Evolutionary conservation across 37 sponge, comb jelly and placozoan species (phyloP).

Genomic region (Eunapius fragilis): DNA sequence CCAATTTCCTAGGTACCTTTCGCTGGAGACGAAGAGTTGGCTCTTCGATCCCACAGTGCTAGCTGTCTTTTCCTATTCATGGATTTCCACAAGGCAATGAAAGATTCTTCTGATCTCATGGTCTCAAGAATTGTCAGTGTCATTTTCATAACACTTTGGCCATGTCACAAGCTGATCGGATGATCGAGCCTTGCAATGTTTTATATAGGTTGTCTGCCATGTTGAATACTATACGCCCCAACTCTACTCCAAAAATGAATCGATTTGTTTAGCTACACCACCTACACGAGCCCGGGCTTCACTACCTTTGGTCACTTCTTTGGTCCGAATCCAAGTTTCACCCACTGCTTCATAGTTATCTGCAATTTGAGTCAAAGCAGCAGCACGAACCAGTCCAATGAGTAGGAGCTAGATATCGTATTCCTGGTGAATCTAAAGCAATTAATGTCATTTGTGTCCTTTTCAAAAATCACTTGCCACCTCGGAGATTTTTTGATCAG

Average conservation of each 20-base stretch:
- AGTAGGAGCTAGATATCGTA: conserved; percentile 57
- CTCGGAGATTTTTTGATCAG: conserved; percentile 70
- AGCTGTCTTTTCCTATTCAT: not conserved
- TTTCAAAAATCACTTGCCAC: conserved; percentile 48
- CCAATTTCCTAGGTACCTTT: conserved; percentile 33
- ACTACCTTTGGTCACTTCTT: conserved; percentile 27
- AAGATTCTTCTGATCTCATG: not conserved
- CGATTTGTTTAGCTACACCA: conserved; percentile 57
- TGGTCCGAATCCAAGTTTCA: conserved; percentile 20
- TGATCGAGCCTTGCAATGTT: conserved; percentile 12
- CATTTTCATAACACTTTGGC: conserved; percentile 1
- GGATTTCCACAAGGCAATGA: conserved; percentile 24
- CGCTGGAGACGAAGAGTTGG: conserved; percentile 40
- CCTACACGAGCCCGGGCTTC: conserved; percentile 53
- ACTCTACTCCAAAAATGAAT: conserved; percentile 44
- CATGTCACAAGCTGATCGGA: not conserved
- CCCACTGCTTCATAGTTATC: conserved; percentile 34
- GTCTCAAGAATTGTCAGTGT: conserved; percentile 21
- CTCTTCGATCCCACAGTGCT: conserved; percentile 5
- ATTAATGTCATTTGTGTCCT: conserved; percentile 35
- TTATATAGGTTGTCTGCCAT: conserved; percentile 10
- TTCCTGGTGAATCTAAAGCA: conserved; percentile 35
- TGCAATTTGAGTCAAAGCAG: conserved; percentile 19
- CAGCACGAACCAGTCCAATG: conserved; percentile 65
- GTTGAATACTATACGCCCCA: conserved; percentile 3